Evolutionary conservation across 2,797 vertebrate species (phyloP), one percentile per base, ranked within the genome.

Genomic region (Falco concolor): DNA sequence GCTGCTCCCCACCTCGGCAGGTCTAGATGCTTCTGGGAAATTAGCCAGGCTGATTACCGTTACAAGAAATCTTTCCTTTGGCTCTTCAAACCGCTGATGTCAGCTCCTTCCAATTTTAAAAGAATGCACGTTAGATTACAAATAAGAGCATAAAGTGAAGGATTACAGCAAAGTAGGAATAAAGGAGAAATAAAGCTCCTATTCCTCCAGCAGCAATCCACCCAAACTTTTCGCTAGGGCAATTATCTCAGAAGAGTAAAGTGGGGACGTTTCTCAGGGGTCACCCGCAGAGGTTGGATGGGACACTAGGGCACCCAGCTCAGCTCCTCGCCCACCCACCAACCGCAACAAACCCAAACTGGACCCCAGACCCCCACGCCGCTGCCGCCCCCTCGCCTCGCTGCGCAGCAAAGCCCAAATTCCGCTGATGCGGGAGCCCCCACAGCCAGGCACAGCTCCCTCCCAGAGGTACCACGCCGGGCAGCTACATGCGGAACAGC

Each of bases 41-140:
- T 85, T 36, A 92, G 92, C 92, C 95, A 92, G 82, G 9, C 84
- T 57, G 90, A 90, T 96, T 93, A 95, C 94, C 52, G 84, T 74
- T 95, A 93, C 1, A 95, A 95, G 84, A 95, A 95, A 96, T 96
- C 94, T 95, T 87, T 87, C 45, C 52, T 89, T 95, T 95, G 91
- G 96, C 95, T 76, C 84, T 34, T 63, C 86, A 56, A 84, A 75
- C 45, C 1, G 5, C 84, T 91, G 88, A 89, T 87, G 72, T 95
- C 94, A 92, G 87, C 89, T 90, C 76, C 65, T 78, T 72, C 68
- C 88, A 42, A 9, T 81, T 61, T 69, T 75, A 59, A 65, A 92
- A 84, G 75, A 49, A 9, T 2, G 2, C 67, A 30, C 2, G 36
- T 34, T 44, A 38, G 60, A 75, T 63, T 73, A 52, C 53, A 90